Conservation (phyloP, 2,113 vertebrate species). For the Caloenas nicobarica region DNA sequence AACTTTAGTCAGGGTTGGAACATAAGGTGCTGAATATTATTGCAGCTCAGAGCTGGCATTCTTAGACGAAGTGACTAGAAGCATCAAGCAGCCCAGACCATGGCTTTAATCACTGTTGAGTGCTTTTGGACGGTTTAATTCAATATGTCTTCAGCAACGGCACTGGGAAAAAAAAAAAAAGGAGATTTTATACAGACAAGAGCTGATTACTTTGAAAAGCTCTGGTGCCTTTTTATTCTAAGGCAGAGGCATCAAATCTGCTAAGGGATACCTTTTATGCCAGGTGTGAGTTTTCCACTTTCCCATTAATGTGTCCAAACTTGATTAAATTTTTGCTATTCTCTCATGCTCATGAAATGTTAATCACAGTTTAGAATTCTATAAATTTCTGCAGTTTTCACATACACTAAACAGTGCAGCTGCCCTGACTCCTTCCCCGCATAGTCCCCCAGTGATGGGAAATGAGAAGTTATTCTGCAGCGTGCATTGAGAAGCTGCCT, state of each 20-base stretch:
- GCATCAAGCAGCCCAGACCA: background rate
- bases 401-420: background rate
- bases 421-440: background rate
- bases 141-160: background rate
- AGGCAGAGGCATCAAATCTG: background rate
- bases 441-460: background rate
- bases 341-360: background rate
- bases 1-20: background rate
- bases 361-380: background rate
- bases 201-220: background rate
- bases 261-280: background rate
- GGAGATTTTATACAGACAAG: background rate
- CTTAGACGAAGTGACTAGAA: background rate
- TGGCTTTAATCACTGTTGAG: background rate
- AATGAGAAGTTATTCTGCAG: background rate
- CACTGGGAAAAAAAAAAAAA: background rate
- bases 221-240: background rate
- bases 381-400: background rate
- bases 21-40: background rate
- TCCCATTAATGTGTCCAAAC: background rate
- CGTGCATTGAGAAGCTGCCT: background rate
- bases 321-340: background rate
- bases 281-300: background rate
- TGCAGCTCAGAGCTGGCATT: background rate
- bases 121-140: background rate